phyloP scores from a whole-genome alignment of 2,888 invertebrate species.

The Trissoscelio sp. region DNA sequence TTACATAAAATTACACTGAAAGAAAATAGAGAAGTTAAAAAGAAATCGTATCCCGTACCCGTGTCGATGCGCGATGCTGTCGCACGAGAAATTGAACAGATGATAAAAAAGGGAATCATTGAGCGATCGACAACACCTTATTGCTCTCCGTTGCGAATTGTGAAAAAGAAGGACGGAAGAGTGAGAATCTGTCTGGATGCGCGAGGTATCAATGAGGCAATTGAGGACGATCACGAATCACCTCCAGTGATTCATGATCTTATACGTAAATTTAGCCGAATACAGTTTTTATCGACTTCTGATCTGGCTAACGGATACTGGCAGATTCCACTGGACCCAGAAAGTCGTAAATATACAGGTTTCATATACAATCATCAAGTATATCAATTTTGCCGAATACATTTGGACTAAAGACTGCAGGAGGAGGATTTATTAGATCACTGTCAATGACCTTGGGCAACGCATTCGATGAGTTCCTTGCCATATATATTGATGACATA shows the following conservation, averaged over 20 bases:
- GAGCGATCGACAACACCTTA: constrained; percentile 48
- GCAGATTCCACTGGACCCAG: constrained; percentile 59
- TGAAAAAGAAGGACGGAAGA: constrained; percentile 69
- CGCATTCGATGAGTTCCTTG: neutral
- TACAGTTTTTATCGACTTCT: constrained; percentile 50
- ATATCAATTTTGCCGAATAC: too few species aligned
- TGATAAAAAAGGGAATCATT: constrained; percentile 73
- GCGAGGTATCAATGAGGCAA: constrained; percentile 73
- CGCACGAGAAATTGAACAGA: constrained; percentile 61
- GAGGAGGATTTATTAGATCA: too few species aligned
- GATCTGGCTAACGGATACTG: constrained; percentile 70
- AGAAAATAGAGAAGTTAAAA: neutral
- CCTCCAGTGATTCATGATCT: constrained; percentile 67
- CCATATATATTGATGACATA: too few species aligned
- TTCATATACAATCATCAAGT: constrained; percentile 27
- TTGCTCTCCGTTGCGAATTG: constrained; percentile 69
- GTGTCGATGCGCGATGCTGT: neutral
- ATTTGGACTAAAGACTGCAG: too few species aligned
- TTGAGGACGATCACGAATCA: constrained; percentile 74
- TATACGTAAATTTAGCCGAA: constrained; percentile 42
- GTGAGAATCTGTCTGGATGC: constrained; percentile 75
- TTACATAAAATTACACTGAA: neutral
- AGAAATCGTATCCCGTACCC: neutral
- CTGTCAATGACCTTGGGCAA: too few species aligned
- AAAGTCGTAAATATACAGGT: constrained; percentile 49